phyloP scores from a whole-genome alignment of 2,113 vertebrate genomes.

The Hemiscyllium ocellatum region DNA sequence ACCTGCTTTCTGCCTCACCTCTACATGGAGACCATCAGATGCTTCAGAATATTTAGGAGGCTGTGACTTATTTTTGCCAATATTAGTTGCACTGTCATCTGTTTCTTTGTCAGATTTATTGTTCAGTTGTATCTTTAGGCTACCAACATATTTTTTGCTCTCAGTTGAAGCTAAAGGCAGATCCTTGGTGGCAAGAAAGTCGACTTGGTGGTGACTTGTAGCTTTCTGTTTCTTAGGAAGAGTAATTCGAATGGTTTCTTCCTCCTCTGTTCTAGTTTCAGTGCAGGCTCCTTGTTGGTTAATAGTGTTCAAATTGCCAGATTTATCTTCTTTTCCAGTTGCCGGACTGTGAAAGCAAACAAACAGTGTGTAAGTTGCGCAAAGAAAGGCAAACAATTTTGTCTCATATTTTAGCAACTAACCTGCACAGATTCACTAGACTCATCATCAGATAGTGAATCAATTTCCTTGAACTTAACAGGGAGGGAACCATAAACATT shows the following conservation, averaged over 20 bases:
- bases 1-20: too few species aligned
- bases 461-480: not conserved
- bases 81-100: not conserved
- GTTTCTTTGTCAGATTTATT: not conserved
- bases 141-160: conserved; percentile 60
- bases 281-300: not conserved
- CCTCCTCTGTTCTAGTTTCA: not conserved
- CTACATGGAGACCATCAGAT: not conserved
- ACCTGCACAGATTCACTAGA: not conserved
- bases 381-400: not conserved
- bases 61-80: not conserved
- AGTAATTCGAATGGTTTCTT: conserved; percentile 19
- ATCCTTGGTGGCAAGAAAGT: conserved; percentile 52
- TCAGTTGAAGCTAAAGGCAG: conserved; percentile 38
- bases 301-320: not conserved
- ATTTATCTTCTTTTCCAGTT: not conserved
- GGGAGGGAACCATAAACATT: not conserved
- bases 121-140: conserved; percentile 38
- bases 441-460: not conserved
- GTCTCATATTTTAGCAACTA: not conserved
- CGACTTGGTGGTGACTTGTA: conserved; percentile 53
- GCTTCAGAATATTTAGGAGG: not conserved
- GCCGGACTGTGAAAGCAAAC: not conserved
- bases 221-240: conserved; percentile 55
- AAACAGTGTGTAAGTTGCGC: not conserved